Evolutionary conservation across 2,888 invertebrate genomes (phyloP), one percentile per base, ranked within the genome.

Genomic region (Sabatieria punctata): DNA sequence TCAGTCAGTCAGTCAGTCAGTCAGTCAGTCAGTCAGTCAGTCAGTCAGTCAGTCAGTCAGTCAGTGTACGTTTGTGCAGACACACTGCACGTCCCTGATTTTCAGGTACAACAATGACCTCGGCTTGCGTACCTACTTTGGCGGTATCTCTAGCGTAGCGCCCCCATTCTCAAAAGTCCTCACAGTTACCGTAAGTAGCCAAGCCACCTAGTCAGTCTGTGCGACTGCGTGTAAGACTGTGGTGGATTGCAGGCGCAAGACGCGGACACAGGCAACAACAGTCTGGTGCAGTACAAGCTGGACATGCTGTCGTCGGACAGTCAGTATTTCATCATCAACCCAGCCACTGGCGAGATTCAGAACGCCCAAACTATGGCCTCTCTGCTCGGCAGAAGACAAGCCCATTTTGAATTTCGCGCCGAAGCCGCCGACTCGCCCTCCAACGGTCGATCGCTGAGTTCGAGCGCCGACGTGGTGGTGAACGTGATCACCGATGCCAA

Each of bases 201-300:
- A 15, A 43, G 19, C 36, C 36, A 23, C 30, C 15, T 6, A 33
- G 21, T 15, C 4, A 18, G 3, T 35, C 6, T 35, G 15, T 30
- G 8, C 8, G 4, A 15, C 13, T 11, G n/a, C 4, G 22, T 8
- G 6, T 40, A 4, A 23, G 6, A 11, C 8, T n/a, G 11, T 8
- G 8, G 19, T 23, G 11, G 11, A 19, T 40, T 53, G 11, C 79
- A 80, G 60, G 95, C 93, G 1, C 76, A 74, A 30, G 95, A 95
- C 68, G 76, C 75, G 48, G 95, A 95, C 63, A 77, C 79, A 1
- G 84, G 80, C 0, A 75, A 76, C 53, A 85, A 85, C 61, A 83
- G 85, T 2, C 73, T 77, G 55, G 78, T 95, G 24, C 76, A 75
- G 30, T 95, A 93, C 70, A 72, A 75, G 15, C 71, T 88, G 25